Conservation (phyloP, 2,113 vertebrate species). For the Hyaena hyaena region DNA sequence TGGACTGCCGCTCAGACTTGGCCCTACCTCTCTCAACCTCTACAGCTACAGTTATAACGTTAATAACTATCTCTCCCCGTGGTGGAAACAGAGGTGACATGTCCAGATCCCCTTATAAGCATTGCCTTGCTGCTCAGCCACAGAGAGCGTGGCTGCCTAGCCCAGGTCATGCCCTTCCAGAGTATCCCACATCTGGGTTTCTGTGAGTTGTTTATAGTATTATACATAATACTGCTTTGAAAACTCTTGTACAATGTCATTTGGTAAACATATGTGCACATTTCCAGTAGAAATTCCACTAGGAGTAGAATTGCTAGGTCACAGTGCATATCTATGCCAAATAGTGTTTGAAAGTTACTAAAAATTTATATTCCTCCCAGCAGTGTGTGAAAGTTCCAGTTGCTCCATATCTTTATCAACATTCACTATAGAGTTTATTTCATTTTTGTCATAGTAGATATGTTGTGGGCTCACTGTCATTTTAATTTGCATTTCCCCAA, state of each 20-base stretch:
- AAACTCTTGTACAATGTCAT: conserved; percentile 9
- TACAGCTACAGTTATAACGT: background rate
- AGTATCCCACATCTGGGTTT: background rate
- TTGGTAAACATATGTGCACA: background rate
- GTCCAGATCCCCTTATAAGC: background rate
- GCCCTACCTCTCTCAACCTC: background rate
- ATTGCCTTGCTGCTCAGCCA: background rate
- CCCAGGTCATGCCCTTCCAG: background rate
- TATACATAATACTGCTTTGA: background rate
- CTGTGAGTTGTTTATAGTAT: background rate
- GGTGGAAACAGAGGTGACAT: background rate
- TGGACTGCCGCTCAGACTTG: background rate
- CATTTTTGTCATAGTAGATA: background rate
- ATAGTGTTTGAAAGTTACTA: background rate
- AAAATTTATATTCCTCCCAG: background rate
- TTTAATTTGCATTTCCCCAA: conserved; percentile 43
- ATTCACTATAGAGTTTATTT: background rate
- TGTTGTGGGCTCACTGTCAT: background rate
- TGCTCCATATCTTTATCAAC: background rate
- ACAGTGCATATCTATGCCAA: background rate
- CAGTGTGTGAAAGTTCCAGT: background rate
- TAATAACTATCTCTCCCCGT: background rate
- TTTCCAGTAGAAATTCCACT: conserved; percentile 11
- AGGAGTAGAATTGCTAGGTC: background rate
- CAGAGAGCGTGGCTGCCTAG: background rate